Base-by-base conservation (phyloP, 2,797 vertebrate genomes). In the Tachyglossus aculeatus region DNA sequence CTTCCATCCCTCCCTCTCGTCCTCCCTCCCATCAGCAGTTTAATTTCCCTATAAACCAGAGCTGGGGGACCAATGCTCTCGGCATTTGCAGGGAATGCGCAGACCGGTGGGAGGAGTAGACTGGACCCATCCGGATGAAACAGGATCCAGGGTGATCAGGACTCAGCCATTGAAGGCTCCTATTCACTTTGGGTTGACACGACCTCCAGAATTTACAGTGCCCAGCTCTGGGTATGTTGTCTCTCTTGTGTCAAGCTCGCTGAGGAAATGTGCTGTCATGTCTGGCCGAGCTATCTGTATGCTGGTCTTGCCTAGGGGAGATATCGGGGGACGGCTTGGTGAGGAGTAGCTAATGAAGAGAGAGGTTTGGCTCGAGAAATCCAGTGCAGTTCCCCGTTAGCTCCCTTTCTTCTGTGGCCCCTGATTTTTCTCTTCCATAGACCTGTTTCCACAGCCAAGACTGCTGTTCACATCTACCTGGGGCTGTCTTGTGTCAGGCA, bases 181-280 rank as follows among this genome's bases (percentile, higher is more conserved):
- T 75, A 58, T 85, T 86, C 84, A 29, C 53, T 60, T 58, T 69
- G 71, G 75, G 75, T 71, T 88, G 87, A 88, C 87, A 74, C 86
- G 78, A 87, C 82, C 83, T 82, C 83, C 81, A 81, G 83, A 85
- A 81, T 85, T 89, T 74, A 60, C 63, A 43, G 64, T 74, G 71
- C 69, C 58, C 13, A 0, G 77, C 43, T 74, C 58, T 50, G 32
- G 45, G 19, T 67, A 18, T 39, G 27, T 67, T 67, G 63, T 80
- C 67, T 78, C 59, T 68, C 66, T n/a, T n/a, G 24, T 53, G 52
- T 57, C 52, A 63, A 72, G 60, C 58, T 63, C 64, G 52, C 68
- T 66, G 67, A 62, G 72, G 54, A 78, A 77, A 80, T 34, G 51
- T 69, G 54, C 66, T 59, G 32, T 77, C 4, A 1, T 71, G 71